Percentiles rank a stretch among this genome's conserved stretches.
Evolutionary conservation across 2,797 vertebrate species (phyloP).

Genomic region (Chrysolophus pictus): DNA sequence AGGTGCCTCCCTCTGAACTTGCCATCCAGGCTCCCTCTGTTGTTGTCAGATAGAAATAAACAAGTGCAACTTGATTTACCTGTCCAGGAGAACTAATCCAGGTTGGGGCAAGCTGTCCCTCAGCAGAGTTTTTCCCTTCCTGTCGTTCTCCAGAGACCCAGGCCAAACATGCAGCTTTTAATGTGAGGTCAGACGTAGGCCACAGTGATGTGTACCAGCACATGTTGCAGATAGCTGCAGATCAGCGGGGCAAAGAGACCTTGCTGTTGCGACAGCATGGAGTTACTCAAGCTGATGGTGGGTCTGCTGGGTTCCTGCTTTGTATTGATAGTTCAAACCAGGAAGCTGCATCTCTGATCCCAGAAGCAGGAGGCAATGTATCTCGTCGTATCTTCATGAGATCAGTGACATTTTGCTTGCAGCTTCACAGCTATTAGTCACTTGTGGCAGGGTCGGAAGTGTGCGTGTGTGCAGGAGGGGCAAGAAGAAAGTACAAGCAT

Average conservation of each 20-base stretch:
- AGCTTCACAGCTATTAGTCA: background rate
- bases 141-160: background rate
- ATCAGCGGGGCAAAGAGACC: background rate
- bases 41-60: background rate
- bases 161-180: background rate
- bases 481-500: background rate
- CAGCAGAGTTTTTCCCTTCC: background rate
- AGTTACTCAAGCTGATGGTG: background rate
- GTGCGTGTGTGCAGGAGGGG: background rate
- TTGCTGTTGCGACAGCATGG: background rate
- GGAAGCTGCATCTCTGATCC: background rate
- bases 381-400: background rate
- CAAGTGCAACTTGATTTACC: fast-evolving
- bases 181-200: background rate
- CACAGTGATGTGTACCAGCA: background rate
- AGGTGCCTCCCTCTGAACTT: background rate
- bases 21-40: background rate
- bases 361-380: background rate
- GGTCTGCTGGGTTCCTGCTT: background rate
- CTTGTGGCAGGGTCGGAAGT: background rate
- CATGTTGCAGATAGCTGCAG: background rate
- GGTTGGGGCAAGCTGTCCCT: background rate
- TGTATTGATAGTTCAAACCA: background rate
- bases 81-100: background rate
- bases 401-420: background rate